phyloP scores from a whole-genome alignment of 92 coral and sea anemone species.

The Epizoanthus ramosus region DNA sequence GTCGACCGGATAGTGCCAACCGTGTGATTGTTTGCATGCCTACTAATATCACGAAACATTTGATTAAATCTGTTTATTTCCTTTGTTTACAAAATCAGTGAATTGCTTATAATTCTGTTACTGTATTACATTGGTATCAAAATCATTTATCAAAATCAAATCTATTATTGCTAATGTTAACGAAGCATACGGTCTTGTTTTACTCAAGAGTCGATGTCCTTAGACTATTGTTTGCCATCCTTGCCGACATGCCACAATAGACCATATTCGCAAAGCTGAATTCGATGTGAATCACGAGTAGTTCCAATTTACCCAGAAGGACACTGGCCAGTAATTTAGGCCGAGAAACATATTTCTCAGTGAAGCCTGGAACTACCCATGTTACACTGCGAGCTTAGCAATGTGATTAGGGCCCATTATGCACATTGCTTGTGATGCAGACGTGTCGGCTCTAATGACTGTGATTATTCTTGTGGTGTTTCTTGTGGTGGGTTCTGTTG shows the following conservation, averaged over 20 bases:
- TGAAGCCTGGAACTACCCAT: no score
- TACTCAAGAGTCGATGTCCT: neutral
- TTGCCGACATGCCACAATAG: neutral
- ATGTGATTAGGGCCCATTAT: no score
- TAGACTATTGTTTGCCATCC: neutral
- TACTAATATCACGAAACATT: constrained; percentile 24
- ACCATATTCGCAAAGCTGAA: no score
- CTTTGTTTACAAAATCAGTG: constrained; percentile 39
- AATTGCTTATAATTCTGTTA: neutral
- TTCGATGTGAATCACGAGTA: no score
- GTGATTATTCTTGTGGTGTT: constrained; percentile 41
- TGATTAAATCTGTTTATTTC: constrained; percentile 29
- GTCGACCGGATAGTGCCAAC: constrained; percentile 19
- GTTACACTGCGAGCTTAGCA: no score
- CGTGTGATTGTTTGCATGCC: constrained; percentile 41
- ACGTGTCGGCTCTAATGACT: neutral
- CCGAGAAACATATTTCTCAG: no score
- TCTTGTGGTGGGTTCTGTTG: constrained; percentile 19
- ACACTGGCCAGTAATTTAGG: no score
- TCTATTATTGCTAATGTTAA: neutral
- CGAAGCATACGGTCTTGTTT: neutral
- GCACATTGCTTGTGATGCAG: neutral
- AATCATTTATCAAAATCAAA: constrained; percentile 39
- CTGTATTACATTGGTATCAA: constrained; percentile 36
- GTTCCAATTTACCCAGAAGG: no score